These are phyloP conservation scores for Brachionus plicatilis DNA, from an alignment of 1,140 invertebrate species.

Conservation along the genomic window DNA sequence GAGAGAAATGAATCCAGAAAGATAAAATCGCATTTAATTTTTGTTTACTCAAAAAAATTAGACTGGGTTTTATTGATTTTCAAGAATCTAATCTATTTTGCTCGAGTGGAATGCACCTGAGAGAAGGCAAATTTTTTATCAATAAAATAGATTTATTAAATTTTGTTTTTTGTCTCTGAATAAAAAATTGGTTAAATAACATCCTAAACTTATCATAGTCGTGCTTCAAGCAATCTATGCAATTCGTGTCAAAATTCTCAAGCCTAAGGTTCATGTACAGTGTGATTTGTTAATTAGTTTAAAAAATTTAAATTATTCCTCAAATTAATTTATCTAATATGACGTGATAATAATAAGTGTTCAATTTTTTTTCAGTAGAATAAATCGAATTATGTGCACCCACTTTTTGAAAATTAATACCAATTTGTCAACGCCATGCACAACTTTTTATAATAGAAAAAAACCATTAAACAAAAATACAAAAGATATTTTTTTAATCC, in stretches of 20 bases:
- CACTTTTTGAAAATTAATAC: not conserved
- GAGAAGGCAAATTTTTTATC: not conserved
- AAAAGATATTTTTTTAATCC: not conserved
- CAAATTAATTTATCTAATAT: not conserved
- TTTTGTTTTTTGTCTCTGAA: not conserved
- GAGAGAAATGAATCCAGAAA: not conserved
- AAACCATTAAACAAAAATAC: not conserved
- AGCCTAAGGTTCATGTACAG: not conserved
- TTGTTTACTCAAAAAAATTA: constrained; percentile 5
- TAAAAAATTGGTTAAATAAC: not conserved
- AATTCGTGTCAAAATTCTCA: not conserved
- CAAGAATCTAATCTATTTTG: constrained; percentile 23
- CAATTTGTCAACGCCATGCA: not conserved
- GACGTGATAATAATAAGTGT: not conserved
- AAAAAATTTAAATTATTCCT: not conserved
- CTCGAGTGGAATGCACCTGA: constrained; percentile 27
- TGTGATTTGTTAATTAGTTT: not conserved
- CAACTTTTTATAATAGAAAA: not conserved
- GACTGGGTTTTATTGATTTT: not conserved
- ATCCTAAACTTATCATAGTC: not conserved
- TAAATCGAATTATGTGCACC: not conserved
- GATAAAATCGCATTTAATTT: not conserved
- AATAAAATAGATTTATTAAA: not conserved
- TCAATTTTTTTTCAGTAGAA: not conserved
- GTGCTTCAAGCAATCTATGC: not conserved